Base-by-base conservation (phyloP, 2,797 vertebrate genomes). In the Pangasius macronema region DNA sequence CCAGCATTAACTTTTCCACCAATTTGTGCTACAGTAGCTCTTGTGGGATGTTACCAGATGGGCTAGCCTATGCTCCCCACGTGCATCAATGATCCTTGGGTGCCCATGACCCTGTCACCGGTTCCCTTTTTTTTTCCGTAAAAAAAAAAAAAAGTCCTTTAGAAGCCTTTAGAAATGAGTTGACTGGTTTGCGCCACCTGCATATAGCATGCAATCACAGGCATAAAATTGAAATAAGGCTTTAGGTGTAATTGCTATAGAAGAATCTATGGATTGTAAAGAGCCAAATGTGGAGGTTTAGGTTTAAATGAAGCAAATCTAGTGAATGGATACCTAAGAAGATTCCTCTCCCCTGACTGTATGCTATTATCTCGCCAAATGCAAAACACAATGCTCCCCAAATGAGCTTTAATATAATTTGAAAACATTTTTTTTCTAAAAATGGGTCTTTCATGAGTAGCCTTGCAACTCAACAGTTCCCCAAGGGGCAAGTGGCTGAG, bases 341-440 rank as follows among this genome's bases (percentile, higher is more conserved):
- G 49, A 2, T 55, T 86, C 16, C 16, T 51, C 59, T 20, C n/a
- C 14, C 73, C 18, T 39, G n/a, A 9, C 51, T 51, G 10, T 6
- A 39, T 73, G 13, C 53, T 59, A 42, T 73, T 85, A 11, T 42
- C 4, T 36, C n/a, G 27, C 11, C 53, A 81, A 24, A 51, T 33
- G 75, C 65, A 33, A 75, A 24, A 39, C 77, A 80, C 55, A 61
- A 33, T 76, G 42, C 22, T 39, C 46, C 42, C 24, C 46, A 53
- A 85, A 79, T 79, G 75, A 67, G 68, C 59, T 75, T 82, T 22
- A 24, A 27, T 82, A 68, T 51, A 16, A 73, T 82, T 82, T 75
- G 5, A 61, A 85, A 85, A n/a, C 18, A 55, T 33, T 18, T 80
- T 73, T 55, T 59, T 61, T 70, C 49, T 82, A 24, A 75, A 73